Conservation (phyloP, 2,797 vertebrate genomes). For the Coilia nasus region DNA sequence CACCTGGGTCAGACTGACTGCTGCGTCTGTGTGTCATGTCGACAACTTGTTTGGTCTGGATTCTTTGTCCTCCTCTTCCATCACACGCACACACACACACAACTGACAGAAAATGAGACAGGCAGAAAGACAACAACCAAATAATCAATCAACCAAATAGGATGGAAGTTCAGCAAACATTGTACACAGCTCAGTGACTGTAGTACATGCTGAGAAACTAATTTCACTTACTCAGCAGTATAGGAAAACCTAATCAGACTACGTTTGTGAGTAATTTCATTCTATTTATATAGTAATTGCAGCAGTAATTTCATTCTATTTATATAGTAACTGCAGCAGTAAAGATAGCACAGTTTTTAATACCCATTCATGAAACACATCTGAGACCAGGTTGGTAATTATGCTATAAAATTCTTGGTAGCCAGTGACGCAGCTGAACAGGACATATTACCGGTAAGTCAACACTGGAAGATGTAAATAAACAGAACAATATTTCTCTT, state of each 20-base stretch:
- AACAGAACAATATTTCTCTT: not conserved
- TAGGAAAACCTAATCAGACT: too few species aligned
- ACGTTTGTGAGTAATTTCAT: not conserved
- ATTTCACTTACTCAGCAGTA: too few species aligned
- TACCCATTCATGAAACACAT: not conserved
- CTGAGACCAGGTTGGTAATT: not conserved
- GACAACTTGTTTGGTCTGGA: not conserved
- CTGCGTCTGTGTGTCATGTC: not conserved
- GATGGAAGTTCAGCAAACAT: too few species aligned
- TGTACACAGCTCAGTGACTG: too few species aligned
- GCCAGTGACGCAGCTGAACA: not conserved
- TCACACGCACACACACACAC: too few species aligned
- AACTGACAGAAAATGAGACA: too few species aligned
- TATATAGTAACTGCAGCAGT: not conserved
- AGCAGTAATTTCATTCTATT: not conserved
- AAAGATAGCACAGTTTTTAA: not conserved
- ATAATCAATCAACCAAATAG: too few species aligned
- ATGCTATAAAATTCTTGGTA: not conserved
- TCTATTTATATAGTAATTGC: not conserved
- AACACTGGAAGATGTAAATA: not conserved
- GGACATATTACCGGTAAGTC: constrained; percentile 12
- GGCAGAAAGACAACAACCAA: too few species aligned
- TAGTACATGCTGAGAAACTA: too few species aligned
- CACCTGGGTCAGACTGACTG: not conserved
- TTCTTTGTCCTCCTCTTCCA: not conserved